Conservation (phyloP, 2,113 vertebrate genomes). For the Eptesicus fuscus region DNA sequence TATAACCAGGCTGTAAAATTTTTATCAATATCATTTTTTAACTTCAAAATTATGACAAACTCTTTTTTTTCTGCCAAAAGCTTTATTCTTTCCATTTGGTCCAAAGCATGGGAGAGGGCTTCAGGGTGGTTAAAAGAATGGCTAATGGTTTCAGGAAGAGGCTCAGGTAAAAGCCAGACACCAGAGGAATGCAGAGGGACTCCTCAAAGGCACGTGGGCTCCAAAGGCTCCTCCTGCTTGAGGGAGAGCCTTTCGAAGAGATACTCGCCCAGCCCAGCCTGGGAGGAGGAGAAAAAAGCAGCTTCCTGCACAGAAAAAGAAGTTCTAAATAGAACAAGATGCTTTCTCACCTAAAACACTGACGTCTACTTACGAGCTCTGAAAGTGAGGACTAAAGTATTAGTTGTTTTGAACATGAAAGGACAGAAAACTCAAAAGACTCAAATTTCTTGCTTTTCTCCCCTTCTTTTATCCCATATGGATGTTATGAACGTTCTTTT, state of each 20-base stretch:
- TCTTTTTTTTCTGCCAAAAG: not conserved
- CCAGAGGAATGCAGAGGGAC: too few species aligned
- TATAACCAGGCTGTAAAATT: not conserved
- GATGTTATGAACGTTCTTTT: not conserved
- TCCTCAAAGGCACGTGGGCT: too few species aligned
- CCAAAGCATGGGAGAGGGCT: too few species aligned
- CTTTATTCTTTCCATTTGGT: too few species aligned
- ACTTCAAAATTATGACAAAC: not conserved
- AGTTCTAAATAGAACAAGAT: conserved; percentile 48
- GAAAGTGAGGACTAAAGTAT: conserved; percentile 38
- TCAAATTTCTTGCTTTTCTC: not conserved
- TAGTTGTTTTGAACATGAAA: conserved; percentile 42
- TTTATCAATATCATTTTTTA: not conserved
- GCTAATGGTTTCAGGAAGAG: too few species aligned
- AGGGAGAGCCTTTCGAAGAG: too few species aligned
- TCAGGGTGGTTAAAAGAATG: too few species aligned
- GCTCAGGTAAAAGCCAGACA: too few species aligned
- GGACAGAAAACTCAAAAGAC: not conserved
- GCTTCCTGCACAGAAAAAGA: conserved; percentile 32
- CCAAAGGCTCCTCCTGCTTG: too few species aligned
- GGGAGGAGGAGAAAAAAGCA: not conserved
- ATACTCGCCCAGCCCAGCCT: fast-evolving
- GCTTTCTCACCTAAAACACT: not conserved
- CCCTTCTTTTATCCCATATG: conserved; percentile 9
- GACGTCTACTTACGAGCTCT: not conserved